These are phyloP conservation scores for Globicephala melas DNA, from an alignment of 2,113 vertebrate species.

Conservation along the genomic window DNA sequence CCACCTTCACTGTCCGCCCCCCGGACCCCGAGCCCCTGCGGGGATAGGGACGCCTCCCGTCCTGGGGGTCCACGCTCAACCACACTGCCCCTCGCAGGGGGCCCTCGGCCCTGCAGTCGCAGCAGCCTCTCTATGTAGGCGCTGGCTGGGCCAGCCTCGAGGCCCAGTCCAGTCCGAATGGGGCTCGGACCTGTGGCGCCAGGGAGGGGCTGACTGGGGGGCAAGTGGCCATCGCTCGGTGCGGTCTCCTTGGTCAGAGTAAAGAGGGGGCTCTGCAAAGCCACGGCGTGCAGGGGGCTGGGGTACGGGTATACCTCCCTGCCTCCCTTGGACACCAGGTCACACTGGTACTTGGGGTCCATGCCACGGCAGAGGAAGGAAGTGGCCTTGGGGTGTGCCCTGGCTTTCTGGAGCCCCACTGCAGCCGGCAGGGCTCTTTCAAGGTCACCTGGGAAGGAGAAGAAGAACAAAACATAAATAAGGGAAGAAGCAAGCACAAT, in stretches of 20 bases:
- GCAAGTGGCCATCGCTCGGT: neutral
- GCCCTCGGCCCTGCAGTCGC: slow-evolving; percentile 80
- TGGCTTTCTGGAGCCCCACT: slow-evolving; percentile 74
- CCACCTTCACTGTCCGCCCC: slow-evolving; percentile 53
- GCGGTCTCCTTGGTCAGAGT: slow-evolving; percentile 74
- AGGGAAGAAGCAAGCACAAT: fast-evolving
- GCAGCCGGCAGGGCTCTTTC: slow-evolving; percentile 83
- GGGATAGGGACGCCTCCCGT: slow-evolving; percentile 26
- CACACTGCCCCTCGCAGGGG: slow-evolving; percentile 35
- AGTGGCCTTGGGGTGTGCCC: slow-evolving; percentile 66
- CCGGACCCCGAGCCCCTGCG: slow-evolving; percentile 66
- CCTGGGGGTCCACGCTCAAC: slow-evolving; percentile 53
- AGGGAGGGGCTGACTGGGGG: neutral
- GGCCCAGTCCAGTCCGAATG: slow-evolving; percentile 43
- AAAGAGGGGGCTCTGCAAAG: slow-evolving; percentile 95
- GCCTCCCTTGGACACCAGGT: slow-evolving; percentile 88
- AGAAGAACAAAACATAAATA: neutral
- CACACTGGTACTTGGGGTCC: slow-evolving; percentile 89
- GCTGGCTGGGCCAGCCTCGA: slow-evolving; percentile 74
- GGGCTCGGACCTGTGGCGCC: neutral
- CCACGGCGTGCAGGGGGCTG: slow-evolving; percentile 95
- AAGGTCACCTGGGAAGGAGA: slow-evolving; percentile 88
- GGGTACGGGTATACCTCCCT: slow-evolving; percentile 93
- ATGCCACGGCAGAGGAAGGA: slow-evolving; percentile 43
- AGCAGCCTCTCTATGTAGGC: slow-evolving; percentile 90